Evolutionary conservation across 2,888 invertebrate species (phyloP).

Genomic region (Caenorhabditis sp.): DNA sequence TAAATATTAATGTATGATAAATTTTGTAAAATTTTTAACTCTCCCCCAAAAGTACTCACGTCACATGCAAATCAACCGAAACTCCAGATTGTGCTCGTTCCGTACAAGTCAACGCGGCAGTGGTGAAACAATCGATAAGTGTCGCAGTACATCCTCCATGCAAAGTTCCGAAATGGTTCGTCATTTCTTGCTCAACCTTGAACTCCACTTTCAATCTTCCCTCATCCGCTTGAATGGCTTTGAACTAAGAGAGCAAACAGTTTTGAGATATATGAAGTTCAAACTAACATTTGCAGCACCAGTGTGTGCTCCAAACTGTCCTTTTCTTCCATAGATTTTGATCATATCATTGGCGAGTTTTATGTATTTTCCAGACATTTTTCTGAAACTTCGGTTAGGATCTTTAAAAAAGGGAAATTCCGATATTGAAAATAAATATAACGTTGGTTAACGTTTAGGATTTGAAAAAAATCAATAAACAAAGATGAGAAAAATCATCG

Average conservation of each 20-base stretch:
- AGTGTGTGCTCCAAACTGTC: conserved; percentile 12
- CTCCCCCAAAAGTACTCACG: conserved; percentile 75
- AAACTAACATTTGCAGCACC: conserved; percentile 17
- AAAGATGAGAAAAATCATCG: conserved; percentile 32
- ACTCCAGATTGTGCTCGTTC: conserved; percentile 78
- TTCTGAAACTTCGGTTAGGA: neutral
- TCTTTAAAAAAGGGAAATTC: neutral
- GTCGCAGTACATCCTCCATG: conserved; percentile 68
- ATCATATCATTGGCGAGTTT: conserved; percentile 26
- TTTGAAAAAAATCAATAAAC: conserved; percentile 6
- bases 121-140: conserved; percentile 65
- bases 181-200: conserved; percentile 59
- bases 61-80: conserved; percentile 83
- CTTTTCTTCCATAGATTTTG: conserved; percentile 13
- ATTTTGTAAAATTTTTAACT: no score
- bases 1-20: no score
- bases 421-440: no score
- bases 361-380: conserved; percentile 28
- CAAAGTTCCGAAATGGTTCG: conserved; percentile 56
- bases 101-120: conserved; percentile 67
- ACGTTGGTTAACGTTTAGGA: no score
- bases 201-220: conserved; percentile 62
- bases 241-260: conserved; percentile 4
- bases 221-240: conserved; percentile 54
- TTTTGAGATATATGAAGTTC: no score